Base-by-base conservation (phyloP, 1,140 invertebrate genomes). In the Rhyacophila brunnea region DNA sequence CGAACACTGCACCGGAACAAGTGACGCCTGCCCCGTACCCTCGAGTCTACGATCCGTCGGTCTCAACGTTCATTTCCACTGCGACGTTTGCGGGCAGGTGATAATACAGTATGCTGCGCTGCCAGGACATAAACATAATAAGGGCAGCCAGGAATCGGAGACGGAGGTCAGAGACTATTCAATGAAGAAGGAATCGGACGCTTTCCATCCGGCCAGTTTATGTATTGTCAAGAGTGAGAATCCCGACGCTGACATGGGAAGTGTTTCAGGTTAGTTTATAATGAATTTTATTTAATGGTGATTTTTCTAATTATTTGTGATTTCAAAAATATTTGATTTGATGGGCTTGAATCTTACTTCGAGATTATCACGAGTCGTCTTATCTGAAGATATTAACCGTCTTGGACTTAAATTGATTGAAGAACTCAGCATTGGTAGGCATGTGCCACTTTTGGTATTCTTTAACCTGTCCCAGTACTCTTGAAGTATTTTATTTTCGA, bases 91-190 rank as follows among this genome's bases (percentile, higher is more conserved):
- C 42, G 73, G 72, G 20, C 74, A 73, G 6, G 74, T 78, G 53
- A 64, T 79, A 36, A 76, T 74, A 0, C 76, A 78, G 50, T 78
- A 79, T 54, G 78, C 76, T 1, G 74, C 72, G 0, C 62, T 79
- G 35, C 69, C 72, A 5, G 76, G 74, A 40, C 77, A 79, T 56
- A 79, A 78, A 42, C 77, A 79, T 32, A 51, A 20, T 23, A 51
- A 49, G 3, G 32, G 17, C 14, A 45, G 55, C 1, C 11, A n/a
- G 2, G 59, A 62, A 17, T 28, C 36, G 43, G 60, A 59, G 1
- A 74, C 77, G 36, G 77, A 79, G 66, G 75, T 74, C 55, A 76
- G 74, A 71, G 77, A 79, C 51, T 79, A 79, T 66, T 79, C 77
- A 10, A 69, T 78, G 50, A 79, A 77, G 57, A 51, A 42, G 6